Conservation (phyloP, 2,797 vertebrate genomes). For the Pampus argenteus region DNA sequence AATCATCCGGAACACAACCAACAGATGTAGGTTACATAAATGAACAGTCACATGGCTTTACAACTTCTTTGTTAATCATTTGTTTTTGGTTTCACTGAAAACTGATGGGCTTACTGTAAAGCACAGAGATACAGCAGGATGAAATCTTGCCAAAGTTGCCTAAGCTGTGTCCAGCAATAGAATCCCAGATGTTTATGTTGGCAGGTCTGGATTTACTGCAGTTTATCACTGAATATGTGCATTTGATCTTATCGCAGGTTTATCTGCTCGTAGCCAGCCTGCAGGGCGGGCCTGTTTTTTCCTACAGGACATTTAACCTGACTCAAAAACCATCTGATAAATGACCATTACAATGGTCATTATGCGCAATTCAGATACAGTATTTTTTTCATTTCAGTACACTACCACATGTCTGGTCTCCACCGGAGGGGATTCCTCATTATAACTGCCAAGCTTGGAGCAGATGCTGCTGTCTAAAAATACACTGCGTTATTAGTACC, state of each 20-base stretch:
- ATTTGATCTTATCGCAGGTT: background rate
- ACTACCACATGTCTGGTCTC: background rate
- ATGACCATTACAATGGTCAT: background rate
- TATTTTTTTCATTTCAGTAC: slow-evolving; percentile 1
- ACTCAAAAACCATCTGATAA: background rate
- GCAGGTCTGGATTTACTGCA: slow-evolving; percentile 1
- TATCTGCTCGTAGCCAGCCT: background rate
- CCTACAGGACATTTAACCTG: background rate
- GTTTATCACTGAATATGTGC: slow-evolving; percentile 1
- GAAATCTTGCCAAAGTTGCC: background rate
- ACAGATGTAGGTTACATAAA: slow-evolving; percentile 58
- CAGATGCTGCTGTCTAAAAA: slow-evolving; percentile 18
- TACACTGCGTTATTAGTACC: slow-evolving; percentile 10
- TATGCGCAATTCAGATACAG: background rate
- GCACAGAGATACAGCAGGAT: background rate
- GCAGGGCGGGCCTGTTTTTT: background rate
- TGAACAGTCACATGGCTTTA: slow-evolving; percentile 26
- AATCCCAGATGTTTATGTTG: background rate
- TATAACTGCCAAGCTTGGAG: slow-evolving; percentile 11
- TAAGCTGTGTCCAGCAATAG: background rate
- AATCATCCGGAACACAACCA: slow-evolving; percentile 22
- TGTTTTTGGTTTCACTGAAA: background rate
- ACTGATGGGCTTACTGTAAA: slow-evolving; percentile 1
- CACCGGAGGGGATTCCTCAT: slow-evolving; percentile 25
- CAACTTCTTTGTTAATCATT: slow-evolving; percentile 23